Evolutionary conservation across 92 coral and sea anemone genomes (phyloP).

Genomic region (Porites lobata): DNA sequence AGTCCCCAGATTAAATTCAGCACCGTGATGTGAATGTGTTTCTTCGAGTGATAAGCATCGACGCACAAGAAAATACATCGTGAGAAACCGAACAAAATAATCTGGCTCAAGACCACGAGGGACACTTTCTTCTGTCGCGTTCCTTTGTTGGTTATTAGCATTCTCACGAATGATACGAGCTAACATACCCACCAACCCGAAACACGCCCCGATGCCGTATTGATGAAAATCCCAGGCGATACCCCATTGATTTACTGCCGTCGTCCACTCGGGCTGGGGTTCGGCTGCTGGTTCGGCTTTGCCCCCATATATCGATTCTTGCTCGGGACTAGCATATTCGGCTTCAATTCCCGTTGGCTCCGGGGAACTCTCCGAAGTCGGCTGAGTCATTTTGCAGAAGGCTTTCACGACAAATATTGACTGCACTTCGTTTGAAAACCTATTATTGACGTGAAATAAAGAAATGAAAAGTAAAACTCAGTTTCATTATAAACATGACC

Average conservation of each 20-base stretch:
- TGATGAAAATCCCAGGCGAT: slow-evolving; percentile 82
- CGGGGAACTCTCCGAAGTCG: not conserved
- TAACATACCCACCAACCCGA: slow-evolving; percentile 40
- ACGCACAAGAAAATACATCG: slow-evolving; percentile 66
- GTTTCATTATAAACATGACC: too few relatives aligned
- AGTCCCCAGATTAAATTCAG: slow-evolving; percentile 74
- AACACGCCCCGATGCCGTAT: slow-evolving; percentile 74
- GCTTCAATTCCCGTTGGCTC: not conserved
- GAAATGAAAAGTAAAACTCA: too few relatives aligned
- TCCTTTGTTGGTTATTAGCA: slow-evolving; percentile 1
- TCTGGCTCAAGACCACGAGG: slow-evolving; percentile 45
- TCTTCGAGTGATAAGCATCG: slow-evolving; percentile 73
- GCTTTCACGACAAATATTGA: not conserved
- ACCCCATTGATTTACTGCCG: slow-evolving; percentile 74
- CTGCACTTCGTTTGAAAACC: too few relatives aligned
- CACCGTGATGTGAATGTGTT: slow-evolving; percentile 32
- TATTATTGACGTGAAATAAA: too few relatives aligned
- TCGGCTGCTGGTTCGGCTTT: slow-evolving; percentile 54
- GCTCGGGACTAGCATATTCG: not conserved
- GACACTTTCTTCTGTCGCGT: slow-evolving; percentile 62
- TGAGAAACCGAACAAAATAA: slow-evolving; percentile 54
- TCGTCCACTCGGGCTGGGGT: slow-evolving; percentile 82
- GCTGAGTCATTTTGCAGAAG: not conserved
- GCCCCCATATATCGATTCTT: not conserved
- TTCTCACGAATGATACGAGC: slow-evolving; percentile 45